Conservation (phyloP, 2,888 invertebrate species). For the Amphipoea lucens region DNA sequence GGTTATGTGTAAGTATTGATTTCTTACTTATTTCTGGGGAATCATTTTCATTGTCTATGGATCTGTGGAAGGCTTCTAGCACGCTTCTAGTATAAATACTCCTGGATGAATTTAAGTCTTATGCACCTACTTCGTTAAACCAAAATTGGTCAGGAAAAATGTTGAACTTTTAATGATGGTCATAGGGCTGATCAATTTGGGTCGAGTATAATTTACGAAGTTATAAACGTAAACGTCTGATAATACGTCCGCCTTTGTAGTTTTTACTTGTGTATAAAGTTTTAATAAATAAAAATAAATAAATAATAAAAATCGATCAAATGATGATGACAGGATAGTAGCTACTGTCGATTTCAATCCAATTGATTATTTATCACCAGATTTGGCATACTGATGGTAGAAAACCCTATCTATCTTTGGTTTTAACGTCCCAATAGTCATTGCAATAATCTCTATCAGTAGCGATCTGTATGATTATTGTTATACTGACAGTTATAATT, state of each 20-base stretch:
- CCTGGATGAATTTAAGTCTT: neutral
- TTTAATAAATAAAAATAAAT: too few relatives aligned
- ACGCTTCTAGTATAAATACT: neutral
- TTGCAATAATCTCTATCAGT: too few relatives aligned
- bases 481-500: too few relatives aligned
- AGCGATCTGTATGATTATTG: too few relatives aligned
- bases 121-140: neutral
- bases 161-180: neutral
- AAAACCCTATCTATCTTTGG: too few relatives aligned
- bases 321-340: neutral
- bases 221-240: neutral
- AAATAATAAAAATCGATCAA: neutral
- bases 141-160: neutral
- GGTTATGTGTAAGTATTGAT: slow-evolving; percentile 92
- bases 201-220: neutral
- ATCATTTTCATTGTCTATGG: neutral
- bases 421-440: too few relatives aligned
- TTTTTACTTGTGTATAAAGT: too few relatives aligned
- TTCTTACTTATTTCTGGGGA: neutral
- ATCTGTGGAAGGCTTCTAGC: neutral
- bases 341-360: neutral
- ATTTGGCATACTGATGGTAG: too few relatives aligned
- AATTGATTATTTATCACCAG: too few relatives aligned
- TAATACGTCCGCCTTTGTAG: too few relatives aligned
- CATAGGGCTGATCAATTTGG: neutral